phyloP scores from a whole-genome alignment of 2,888 invertebrate genomes.

The Spisula subtruncata region DNA sequence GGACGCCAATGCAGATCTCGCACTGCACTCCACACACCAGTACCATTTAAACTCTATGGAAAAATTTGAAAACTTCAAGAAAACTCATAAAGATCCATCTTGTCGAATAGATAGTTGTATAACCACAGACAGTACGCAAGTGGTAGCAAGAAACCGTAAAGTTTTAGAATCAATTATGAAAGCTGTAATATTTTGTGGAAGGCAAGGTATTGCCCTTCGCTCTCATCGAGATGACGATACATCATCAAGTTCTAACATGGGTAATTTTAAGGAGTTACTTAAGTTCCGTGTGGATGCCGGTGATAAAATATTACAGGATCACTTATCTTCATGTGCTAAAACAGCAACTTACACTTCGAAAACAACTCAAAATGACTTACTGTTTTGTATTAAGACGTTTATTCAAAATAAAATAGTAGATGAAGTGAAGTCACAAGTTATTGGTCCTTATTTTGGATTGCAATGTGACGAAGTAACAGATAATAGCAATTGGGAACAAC shows the following conservation, averaged over 20 bases:
- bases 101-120: conserved; percentile 45
- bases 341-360: conserved; percentile 67
- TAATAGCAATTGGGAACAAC: conserved; percentile 64
- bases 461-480: conserved; percentile 66
- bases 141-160: conserved; percentile 41
- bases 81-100: conserved; percentile 34
- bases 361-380: conserved; percentile 63
- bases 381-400: conserved; percentile 55
- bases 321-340: conserved; percentile 48
- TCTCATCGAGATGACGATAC: conserved; percentile 53
- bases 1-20: conserved; percentile 60
- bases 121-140: conserved; percentile 1
- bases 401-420: conserved; percentile 56
- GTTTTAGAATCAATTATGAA: conserved; percentile 52
- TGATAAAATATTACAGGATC: conserved; percentile 45
- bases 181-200: conserved; percentile 52
- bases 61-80: conserved; percentile 34
- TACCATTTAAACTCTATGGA: conserved; percentile 55
- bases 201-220: conserved; percentile 56
- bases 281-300: conserved; percentile 50
- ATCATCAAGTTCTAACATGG: conserved; percentile 40
- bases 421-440: conserved; percentile 56
- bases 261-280: conserved; percentile 58
- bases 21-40: conserved; percentile 40
- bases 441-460: conserved; percentile 58